Evolutionary conservation across 2,113 vertebrate genomes (phyloP), one percentile per base, ranked within the genome.

Genomic region (Phalacrocorax carbo): DNA sequence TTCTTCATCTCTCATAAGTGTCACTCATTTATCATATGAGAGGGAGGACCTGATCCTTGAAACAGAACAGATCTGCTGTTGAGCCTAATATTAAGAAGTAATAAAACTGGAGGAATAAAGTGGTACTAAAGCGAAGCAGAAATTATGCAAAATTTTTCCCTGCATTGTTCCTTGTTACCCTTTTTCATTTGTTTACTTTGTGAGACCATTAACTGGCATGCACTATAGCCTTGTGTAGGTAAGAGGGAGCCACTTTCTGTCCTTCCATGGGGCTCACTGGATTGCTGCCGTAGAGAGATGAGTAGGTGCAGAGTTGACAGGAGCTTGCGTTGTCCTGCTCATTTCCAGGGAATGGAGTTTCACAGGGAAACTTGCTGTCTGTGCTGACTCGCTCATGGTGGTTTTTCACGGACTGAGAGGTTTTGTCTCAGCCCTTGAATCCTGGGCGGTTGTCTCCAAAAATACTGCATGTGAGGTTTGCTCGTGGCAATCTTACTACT

Each of bases 221-320:
- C 8, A 5, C 11, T 55, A 14, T 48, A 65, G 42, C 64, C 42
- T 88, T 17, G 9, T 7, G 5, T 6, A 34, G 21, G 29, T 66
- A 51, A 58, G 60, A 58, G 51, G 27, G 10, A 75, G 55, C 3
- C 11, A 11, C 61, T 76, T 80, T 44, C 23, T 73, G 12, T 34
- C 82, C 10, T 38, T 66, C 10, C 3, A 0, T 2, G 1, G 22
- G 36, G 23, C 49, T 81, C 0, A 0, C 9, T 70, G 25, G 11
- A 17, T 25, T 46, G 25, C n/a, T 70, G 20, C 51, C 77, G 8
- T 46, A 25, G 29, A 65, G n/a, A 42, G 10, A 38, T 0, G 0
- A 57, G 58, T 62, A 23, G 21, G 9, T 84, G n/a, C 19, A 29
- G 52, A 27, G 27, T 17, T 17, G 48, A 62, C 40, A 83, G 55